phyloP scores from a whole-genome alignment of 1,140 invertebrate genomes.

The Monomorium pharaonis region DNA sequence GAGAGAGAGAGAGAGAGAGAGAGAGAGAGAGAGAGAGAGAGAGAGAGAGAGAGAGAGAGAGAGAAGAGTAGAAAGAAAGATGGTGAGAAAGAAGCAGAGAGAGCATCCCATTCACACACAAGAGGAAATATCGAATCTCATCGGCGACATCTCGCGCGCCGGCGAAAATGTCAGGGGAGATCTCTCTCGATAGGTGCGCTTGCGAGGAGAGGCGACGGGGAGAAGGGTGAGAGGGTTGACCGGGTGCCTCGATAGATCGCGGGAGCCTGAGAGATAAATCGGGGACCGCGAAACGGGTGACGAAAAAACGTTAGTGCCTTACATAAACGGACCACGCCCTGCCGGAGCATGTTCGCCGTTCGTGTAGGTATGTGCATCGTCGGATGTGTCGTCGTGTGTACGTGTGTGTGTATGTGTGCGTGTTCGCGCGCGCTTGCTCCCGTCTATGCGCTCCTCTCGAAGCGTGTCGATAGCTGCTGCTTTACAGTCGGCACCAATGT shows the following conservation, averaged over 20 bases:
- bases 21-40: constrained; percentile 40
- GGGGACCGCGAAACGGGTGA: constrained; percentile 70
- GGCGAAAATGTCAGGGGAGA: constrained; percentile 65
- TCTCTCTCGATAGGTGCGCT: constrained; percentile 25
- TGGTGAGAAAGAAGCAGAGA: constrained; percentile 8
- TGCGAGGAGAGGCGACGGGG: background rate
- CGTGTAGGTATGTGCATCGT: constrained; percentile 46
- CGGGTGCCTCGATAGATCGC: constrained; percentile 29
- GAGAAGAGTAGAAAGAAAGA: constrained; percentile 14
- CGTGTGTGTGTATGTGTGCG: constrained; percentile 6
- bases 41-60: constrained; percentile 1
- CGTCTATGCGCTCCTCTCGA: constrained; percentile 63
- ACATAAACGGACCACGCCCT: constrained; percentile 80
- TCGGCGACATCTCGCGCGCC: constrained; percentile 45
- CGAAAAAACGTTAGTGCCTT: constrained; percentile 75
- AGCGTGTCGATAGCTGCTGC: constrained; percentile 66
- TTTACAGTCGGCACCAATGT: constrained; percentile 46
- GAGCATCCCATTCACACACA: constrained; percentile 68
- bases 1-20: background rate
- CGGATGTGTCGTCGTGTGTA: constrained; percentile 20
- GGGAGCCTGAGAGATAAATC: constrained; percentile 57
- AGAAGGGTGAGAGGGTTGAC: background rate
- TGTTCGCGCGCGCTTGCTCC: constrained; percentile 10
- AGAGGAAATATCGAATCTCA: constrained; percentile 47
- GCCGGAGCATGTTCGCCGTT: constrained; percentile 63